Evolutionary conservation across 2,888 invertebrate species (phyloP).

Genomic region (Agrenia bidenticulata): DNA sequence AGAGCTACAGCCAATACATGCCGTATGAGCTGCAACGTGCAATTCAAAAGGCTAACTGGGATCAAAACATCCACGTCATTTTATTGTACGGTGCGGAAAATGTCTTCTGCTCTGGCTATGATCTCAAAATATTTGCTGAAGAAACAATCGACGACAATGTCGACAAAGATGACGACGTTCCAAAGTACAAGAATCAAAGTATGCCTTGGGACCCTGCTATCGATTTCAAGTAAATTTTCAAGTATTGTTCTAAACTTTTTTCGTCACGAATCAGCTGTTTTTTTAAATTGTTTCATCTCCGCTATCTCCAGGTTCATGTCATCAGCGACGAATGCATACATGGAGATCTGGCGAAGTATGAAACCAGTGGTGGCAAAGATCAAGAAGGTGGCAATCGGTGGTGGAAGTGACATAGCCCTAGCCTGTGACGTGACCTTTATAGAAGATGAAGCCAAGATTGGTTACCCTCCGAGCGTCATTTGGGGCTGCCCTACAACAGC

Average conservation of each 20-base stretch:
- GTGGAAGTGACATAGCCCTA: conserved; percentile 47
- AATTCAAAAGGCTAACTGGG: conserved; percentile 40
- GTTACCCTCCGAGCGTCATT: conserved; percentile 12
- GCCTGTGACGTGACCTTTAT: conserved; percentile 49
- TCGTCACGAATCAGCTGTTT: not conserved
- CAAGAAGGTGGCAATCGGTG: conserved; percentile 42
- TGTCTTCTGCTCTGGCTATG: conserved; percentile 44
- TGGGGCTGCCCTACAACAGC: conserved; percentile 49
- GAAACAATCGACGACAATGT: not conserved
- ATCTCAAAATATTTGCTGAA: conserved; percentile 41
- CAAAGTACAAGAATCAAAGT: conserved; percentile 24
- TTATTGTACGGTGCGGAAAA: conserved; percentile 46
- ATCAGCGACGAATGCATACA: conserved; percentile 34
- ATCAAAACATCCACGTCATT: conserved; percentile 41
- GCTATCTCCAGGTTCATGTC: conserved; percentile 34
- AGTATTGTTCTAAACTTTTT: not conserved
- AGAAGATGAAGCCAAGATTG: conserved; percentile 35
- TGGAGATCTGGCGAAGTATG: conserved; percentile 47
- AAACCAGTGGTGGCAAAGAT: conserved; percentile 48
- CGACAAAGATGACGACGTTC: not conserved
- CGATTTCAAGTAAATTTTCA: conserved; percentile 34
- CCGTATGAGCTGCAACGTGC: conserved; percentile 40
- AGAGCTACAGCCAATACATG: conserved; percentile 37
- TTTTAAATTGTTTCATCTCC: conserved; percentile 3
- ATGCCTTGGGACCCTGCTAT: conserved; percentile 43